Evolutionary conservation across 2,113 vertebrate species (phyloP).

Genomic region (Grammomys dolichurus): DNA sequence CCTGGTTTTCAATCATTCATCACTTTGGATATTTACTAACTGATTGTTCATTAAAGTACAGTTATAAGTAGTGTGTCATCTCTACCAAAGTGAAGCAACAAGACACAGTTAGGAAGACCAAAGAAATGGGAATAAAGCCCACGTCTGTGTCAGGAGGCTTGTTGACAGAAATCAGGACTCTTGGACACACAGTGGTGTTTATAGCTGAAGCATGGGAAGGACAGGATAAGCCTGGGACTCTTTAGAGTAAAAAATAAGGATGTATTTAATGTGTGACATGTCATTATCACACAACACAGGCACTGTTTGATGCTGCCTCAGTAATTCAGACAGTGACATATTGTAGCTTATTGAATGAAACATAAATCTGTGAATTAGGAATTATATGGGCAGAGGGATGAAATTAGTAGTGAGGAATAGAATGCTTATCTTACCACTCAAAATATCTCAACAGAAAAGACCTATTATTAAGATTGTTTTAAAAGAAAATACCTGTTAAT

Average conservation of each 20-base stretch:
- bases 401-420: background rate
- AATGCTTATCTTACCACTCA: slow-evolving; percentile 13
- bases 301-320: background rate
- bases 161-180: background rate
- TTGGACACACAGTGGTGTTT: background rate
- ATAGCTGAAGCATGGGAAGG: background rate
- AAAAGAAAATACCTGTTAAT: background rate
- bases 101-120: background rate
- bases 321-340: background rate
- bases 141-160: background rate
- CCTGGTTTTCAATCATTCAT: slow-evolving; percentile 22
- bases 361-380: background rate
- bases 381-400: background rate
- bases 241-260: background rate
- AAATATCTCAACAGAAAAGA: background rate
- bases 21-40: background rate
- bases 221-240: background rate
- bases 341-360: background rate
- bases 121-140: background rate
- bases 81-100: background rate
- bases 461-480: background rate
- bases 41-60: slow-evolving; percentile 22
- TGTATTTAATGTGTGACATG: background rate
- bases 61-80: background rate
- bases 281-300: background rate